phyloP scores from a whole-genome alignment of 2,113 vertebrate species.

The Upupa epops region DNA sequence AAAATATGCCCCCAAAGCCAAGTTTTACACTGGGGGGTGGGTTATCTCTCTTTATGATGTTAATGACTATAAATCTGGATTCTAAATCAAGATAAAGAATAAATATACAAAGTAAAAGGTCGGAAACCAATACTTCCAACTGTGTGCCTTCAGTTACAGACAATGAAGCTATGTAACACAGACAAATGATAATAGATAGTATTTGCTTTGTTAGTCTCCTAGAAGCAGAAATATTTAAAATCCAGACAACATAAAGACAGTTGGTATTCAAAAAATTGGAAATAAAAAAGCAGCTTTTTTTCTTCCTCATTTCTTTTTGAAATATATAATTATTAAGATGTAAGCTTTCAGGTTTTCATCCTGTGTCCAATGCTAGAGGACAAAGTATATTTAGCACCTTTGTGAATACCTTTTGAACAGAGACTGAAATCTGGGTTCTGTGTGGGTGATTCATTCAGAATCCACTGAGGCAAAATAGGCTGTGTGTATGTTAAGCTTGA shows the following conservation, averaged over 20 bases:
- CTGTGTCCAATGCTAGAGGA: neutral
- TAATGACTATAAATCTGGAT: neutral
- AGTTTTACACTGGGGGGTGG: neutral
- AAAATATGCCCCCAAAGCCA: neutral
- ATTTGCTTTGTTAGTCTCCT: neutral
- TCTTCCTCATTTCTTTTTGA: neutral
- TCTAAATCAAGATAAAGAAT: neutral
- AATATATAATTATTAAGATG: neutral
- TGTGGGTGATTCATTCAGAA: conserved; percentile 46
- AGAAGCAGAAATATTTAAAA: neutral
- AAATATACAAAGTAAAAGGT: neutral
- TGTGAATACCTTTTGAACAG: neutral
- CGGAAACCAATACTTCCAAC: neutral
- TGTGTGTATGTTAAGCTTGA: conserved; percentile 50
- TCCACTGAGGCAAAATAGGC: conserved; percentile 22
- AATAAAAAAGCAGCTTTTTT: neutral
- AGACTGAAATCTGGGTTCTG: neutral
- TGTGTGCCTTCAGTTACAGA: neutral
- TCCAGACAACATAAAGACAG: neutral
- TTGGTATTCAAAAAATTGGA: neutral
- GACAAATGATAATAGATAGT: neutral
- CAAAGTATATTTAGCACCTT: neutral
- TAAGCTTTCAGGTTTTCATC: neutral
- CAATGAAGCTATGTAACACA: neutral
- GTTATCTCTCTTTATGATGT: neutral